These are phyloP conservation scores for Taxidea taxus DNA, from an alignment of 2,113 vertebrate species.

Conservation along the genomic window DNA sequence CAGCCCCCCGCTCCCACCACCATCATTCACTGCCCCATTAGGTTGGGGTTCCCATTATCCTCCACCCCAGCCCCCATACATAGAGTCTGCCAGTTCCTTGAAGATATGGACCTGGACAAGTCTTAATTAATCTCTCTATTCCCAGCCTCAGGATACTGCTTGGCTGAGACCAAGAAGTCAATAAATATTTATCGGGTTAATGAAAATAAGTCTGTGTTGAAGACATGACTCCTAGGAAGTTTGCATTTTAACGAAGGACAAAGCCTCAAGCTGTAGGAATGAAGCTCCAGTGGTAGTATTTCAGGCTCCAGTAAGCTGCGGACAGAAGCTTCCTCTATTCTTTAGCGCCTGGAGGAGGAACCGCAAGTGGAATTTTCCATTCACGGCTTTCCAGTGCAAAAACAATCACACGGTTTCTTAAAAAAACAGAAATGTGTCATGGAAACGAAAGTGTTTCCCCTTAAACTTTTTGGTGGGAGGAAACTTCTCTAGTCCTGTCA, in stretches of 20 bases:
- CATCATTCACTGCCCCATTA: not conserved
- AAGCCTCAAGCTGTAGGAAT: not conserved
- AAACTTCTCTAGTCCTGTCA: not conserved
- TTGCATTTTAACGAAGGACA: slow-evolving; percentile 52
- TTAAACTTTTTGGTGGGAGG: slow-evolving; percentile 38
- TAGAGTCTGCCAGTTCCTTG: not conserved
- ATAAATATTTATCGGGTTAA: slow-evolving; percentile 51
- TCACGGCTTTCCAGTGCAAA: not conserved
- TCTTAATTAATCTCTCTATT: slow-evolving; percentile 44
- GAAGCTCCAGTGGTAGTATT: not conserved
- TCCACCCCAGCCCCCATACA: rapidly evolving
- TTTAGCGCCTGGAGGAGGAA: slow-evolving; percentile 37
- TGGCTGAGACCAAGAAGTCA: slow-evolving; percentile 5
- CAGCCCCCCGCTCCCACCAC: not conserved
- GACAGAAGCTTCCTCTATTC: slow-evolving; percentile 14
- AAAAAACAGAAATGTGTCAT: slow-evolving; percentile 47
- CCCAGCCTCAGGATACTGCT: not conserved
- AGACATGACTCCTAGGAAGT: not conserved
- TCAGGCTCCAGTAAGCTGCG: slow-evolving; percentile 8
- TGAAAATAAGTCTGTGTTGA: not conserved
- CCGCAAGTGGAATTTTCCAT: slow-evolving; percentile 63
- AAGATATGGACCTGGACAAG: not conserved
- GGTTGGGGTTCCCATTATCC: too few species aligned
- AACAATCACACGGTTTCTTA: slow-evolving; percentile 10
- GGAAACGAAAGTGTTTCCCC: slow-evolving; percentile 55